Percentiles rank a stretch among this genome's conserved stretches.
Conservation (phyloP, 2,113 vertebrate species). For the Osmerus mordax region DNA sequence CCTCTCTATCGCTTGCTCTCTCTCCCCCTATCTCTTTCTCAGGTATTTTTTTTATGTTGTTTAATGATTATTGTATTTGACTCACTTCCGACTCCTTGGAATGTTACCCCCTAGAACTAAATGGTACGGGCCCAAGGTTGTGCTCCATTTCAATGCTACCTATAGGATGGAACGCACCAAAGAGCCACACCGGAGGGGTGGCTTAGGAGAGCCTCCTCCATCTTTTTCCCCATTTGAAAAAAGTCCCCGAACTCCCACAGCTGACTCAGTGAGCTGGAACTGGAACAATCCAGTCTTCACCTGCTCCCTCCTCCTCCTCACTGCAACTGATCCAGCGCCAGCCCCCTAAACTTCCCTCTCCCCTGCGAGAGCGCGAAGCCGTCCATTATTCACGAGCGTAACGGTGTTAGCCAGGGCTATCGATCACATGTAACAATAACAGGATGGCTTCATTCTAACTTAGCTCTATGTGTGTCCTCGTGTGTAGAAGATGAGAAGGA, state of each 20-base stretch:
- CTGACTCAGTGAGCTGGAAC: constrained; percentile 1
- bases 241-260: not conserved
- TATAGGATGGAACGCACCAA: constrained; percentile 42
- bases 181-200: constrained; percentile 33
- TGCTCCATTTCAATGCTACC: constrained; percentile 18
- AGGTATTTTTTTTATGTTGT: constrained; percentile 44
- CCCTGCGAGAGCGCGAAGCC: not conserved
- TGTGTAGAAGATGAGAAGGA: no score
- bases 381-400: not conserved
- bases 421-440: no score
- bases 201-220: not conserved
- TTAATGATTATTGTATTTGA: constrained; percentile 12
- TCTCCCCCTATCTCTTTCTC: constrained; percentile 55
- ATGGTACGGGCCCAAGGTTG: not conserved
- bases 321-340: not conserved
- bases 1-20: constrained; percentile 20
- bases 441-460: no score
- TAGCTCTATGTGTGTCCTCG: no score
- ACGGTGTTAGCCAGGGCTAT: not conserved
- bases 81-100: constrained; percentile 7
- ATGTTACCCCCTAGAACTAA: constrained; percentile 6
- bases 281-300: not conserved
- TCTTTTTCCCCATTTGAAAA: not conserved
- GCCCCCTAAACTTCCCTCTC: constrained; percentile 4
- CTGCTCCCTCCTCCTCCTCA: not conserved